A percentile compares a stretch with the other conserved stretches of the same genome.
Evolutionary conservation across 2,888 invertebrate species (phyloP).

Genomic region (Digitonthophagus gazella): DNA sequence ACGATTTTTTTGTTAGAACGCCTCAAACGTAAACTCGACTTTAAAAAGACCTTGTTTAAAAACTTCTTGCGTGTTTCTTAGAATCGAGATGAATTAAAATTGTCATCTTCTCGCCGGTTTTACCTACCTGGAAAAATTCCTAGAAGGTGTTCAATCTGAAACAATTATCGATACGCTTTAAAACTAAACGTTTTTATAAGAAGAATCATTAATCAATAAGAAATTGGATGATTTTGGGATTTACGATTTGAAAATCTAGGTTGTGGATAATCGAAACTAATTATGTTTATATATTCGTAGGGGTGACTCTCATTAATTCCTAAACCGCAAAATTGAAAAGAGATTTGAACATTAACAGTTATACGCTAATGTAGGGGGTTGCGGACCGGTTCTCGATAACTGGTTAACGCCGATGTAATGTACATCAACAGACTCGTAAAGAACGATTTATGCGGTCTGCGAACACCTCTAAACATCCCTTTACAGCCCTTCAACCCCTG

Average conservation of each 20-base stretch:
- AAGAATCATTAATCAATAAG: neutral
- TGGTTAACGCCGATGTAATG: constrained; percentile 28
- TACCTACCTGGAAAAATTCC: neutral
- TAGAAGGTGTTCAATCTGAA: neutral
- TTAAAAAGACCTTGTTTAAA: neutral
- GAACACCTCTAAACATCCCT: constrained; percentile 48
- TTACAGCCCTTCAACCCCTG: constrained; percentile 46
- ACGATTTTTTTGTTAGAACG: constrained; percentile 40
- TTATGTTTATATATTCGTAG: too few species aligned
- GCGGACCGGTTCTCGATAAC: constrained; percentile 20
- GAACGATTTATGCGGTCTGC: constrained; percentile 48
- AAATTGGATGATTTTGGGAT: neutral
- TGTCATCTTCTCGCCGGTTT: neutral
- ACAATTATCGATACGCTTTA: constrained; percentile 1
- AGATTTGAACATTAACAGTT: neutral
- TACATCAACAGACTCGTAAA: constrained; percentile 41
- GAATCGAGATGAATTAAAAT: constrained; percentile 12
- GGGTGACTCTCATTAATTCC: too few species aligned
- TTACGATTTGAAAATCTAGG: too few species aligned
- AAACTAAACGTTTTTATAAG: neutral
- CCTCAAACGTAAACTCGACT: too few species aligned
- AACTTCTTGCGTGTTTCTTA: neutral
- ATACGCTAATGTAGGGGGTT: constrained; percentile 10
- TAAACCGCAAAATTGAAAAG: neutral
- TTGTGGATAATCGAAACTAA: too few species aligned